Evolutionary conservation across 2,888 invertebrate genomes (phyloP).

Genomic region (Brenthis ino): DNA sequence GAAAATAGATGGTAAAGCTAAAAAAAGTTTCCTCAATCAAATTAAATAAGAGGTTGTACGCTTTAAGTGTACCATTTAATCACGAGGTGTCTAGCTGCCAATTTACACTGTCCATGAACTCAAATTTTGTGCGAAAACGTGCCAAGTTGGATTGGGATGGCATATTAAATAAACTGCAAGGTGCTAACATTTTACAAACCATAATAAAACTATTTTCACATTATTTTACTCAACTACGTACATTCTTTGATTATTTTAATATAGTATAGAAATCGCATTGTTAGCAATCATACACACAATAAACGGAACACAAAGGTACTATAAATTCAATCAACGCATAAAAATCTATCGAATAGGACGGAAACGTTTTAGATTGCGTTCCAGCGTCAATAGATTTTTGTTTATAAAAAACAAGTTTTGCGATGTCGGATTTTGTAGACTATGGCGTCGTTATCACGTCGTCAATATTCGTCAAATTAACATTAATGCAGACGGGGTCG

Average conservation of each 20-base stretch:
- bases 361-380: constrained; percentile 4
- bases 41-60: no score
- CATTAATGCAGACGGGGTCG: constrained; percentile 65
- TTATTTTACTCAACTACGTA: no score
- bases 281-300: neutral
- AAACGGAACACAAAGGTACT: constrained; percentile 15
- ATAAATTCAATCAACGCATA: constrained; percentile 10
- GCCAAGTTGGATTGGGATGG: neutral
- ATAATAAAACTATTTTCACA: no score
- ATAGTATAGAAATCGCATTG: neutral
- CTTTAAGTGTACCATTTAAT: neutral
- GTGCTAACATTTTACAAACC: neutral
- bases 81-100: constrained; percentile 1
- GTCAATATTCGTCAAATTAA: constrained; percentile 71
- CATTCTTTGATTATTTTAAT: no score
- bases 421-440: constrained; percentile 43
- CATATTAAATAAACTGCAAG: neutral
- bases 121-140: constrained; percentile 10
- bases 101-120: neutral
- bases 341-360: constrained; percentile 20
- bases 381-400: constrained; percentile 28
- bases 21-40: neutral
- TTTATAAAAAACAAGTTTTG: constrained; percentile 43
- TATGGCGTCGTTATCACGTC: constrained; percentile 50
- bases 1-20: neutral